These are phyloP conservation scores for Pseudeuparius sepicola DNA, from an alignment of 2,888 invertebrate genomes.

Conservation along the genomic window DNA sequence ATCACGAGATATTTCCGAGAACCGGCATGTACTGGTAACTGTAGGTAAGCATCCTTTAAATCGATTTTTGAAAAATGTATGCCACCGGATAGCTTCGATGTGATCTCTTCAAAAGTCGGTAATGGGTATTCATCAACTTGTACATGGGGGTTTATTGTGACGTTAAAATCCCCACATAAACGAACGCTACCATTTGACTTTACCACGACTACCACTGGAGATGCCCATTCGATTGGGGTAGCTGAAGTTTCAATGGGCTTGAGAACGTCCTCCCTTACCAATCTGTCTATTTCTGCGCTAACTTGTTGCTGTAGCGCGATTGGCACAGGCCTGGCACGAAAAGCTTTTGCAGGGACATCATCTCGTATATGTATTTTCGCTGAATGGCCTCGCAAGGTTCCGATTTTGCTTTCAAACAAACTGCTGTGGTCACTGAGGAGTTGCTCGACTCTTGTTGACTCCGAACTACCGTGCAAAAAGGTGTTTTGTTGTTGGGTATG, in stretches of 20 bases:
- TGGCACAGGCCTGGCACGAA: conserved; percentile 11
- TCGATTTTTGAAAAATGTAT: conserved; percentile 8
- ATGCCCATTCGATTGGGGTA: no score
- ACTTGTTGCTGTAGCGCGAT: no score
- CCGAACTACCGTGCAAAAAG: no score
- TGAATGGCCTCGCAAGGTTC: no score
- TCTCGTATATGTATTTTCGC: no score
- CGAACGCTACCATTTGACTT: no score
- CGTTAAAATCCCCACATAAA: no score
- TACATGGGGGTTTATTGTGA: conserved; percentile 18
- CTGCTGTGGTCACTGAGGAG: conserved; percentile 6
- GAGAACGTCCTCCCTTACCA: conserved; percentile 19
- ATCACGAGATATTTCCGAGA: conserved; percentile 10
- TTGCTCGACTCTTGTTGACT: no score
- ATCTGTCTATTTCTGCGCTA: conserved; percentile 22
- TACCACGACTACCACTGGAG: no score
- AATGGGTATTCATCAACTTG: conserved; percentile 4
- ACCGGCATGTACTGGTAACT: conserved; percentile 11
- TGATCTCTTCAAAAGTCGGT: conserved; percentile 11
- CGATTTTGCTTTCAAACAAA: conserved; percentile 9
- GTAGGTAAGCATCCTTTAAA: conserved; percentile 8
- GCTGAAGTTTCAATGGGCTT: conserved; percentile 24
- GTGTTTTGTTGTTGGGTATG: no score
- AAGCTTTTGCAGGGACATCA: no score
- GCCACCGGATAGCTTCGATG: conserved; percentile 6